These are phyloP conservation scores for Nematopogon swammerdamellus DNA, from an alignment of 2,888 invertebrate species.

Conservation along the genomic window DNA sequence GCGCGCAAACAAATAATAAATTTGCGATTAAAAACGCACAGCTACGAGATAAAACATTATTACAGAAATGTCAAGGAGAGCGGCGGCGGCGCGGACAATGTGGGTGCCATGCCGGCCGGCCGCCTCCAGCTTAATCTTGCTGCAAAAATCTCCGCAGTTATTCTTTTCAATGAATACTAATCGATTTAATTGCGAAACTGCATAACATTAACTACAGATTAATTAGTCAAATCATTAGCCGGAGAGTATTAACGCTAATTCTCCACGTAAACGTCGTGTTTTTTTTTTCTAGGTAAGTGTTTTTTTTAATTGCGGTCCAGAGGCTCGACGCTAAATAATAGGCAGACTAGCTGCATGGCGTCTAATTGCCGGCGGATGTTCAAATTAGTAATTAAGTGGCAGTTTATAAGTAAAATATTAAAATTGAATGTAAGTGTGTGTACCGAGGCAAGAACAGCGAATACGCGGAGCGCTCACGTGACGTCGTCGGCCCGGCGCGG, in stretches of 20 bases:
- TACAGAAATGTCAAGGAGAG: neutral
- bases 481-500: neutral
- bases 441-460: neutral
- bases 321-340: too few relatives aligned
- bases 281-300: constrained; percentile 39
- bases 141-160: neutral
- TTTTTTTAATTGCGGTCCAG: constrained; percentile 41
- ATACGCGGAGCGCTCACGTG: neutral
- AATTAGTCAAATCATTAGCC: constrained; percentile 37
- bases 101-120: neutral
- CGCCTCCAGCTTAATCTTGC: neutral
- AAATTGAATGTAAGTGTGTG: neutral
- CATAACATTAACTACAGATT: constrained; percentile 27
- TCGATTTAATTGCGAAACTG: constrained; percentile 22
- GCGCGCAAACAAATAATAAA: neutral
- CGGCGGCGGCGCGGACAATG: neutral
- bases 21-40: neutral
- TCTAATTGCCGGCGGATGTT: constrained; percentile 48
- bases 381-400: constrained; percentile 44
- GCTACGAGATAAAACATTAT: neutral
- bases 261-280: constrained; percentile 35
- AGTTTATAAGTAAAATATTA: constrained; percentile 17
- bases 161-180: constrained; percentile 11
- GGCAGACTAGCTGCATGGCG: constrained; percentile 35
- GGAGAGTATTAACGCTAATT: constrained; percentile 38